A percentile compares a stretch with the other conserved stretches of the same genome.
Evolutionary conservation across 2,888 invertebrate genomes (phyloP).

Genomic region (Leptopterna dolabrata): DNA sequence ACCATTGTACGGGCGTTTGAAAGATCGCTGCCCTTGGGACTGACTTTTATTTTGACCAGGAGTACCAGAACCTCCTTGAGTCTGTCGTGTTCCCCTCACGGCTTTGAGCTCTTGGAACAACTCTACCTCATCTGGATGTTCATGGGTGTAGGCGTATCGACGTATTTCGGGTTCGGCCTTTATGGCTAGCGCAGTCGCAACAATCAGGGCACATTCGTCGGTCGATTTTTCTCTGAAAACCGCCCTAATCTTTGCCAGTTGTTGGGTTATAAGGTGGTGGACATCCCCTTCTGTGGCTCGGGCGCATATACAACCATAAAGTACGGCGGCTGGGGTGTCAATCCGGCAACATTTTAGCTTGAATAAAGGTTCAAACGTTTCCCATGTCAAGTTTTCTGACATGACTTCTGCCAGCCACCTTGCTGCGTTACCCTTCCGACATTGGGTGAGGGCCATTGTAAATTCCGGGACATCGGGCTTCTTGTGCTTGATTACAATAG

Average conservation of each 20-base stretch:
- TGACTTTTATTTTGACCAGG: background rate
- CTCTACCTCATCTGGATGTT: background rate
- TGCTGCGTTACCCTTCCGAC: background rate
- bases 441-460: background rate
- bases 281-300: background rate
- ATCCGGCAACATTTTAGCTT: no score
- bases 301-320: background rate
- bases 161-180: background rate
- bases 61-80: no score
- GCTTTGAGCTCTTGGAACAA: background rate
- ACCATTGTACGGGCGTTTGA: background rate
- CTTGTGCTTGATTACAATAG: background rate
- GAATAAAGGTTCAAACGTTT: background rate
- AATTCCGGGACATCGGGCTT: background rate
- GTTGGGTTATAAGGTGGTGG: background rate
- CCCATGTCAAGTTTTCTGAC: background rate
- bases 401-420: no score
- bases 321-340: background rate
- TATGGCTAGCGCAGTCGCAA: background rate
- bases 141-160: background rate
- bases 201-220: background rate
- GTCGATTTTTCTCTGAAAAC: background rate
- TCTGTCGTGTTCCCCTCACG: background rate
- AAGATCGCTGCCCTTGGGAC: background rate
- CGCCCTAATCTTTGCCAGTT: background rate